phyloP scores from a whole-genome alignment of 2,113 vertebrate species.

The Redunca redunca region DNA sequence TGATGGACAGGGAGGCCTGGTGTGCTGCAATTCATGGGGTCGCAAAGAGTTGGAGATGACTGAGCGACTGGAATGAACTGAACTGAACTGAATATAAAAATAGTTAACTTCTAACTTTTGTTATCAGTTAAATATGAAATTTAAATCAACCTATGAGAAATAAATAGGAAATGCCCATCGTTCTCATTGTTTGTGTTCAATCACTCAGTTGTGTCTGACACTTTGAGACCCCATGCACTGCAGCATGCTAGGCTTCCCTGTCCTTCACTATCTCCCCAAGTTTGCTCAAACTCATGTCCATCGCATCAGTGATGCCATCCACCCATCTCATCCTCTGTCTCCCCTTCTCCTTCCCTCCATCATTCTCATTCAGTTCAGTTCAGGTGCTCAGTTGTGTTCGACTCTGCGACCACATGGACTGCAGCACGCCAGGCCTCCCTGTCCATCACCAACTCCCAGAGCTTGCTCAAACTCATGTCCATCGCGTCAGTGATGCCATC shows the following conservation, averaged over 20 bases:
- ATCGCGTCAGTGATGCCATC: fast-evolving
- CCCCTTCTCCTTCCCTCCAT: not conserved
- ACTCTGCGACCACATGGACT: not conserved
- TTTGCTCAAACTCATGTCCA: not conserved
- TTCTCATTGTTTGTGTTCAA: not conserved
- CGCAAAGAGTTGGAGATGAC: fast-evolving
- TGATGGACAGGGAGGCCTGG: not conserved
- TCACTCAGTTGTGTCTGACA: not conserved
- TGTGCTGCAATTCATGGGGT: fast-evolving
- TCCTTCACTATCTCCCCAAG: fast-evolving
- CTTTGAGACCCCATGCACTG: fast-evolving
- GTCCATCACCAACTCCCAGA: not conserved
- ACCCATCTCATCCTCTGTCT: not conserved
- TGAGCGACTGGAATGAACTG: not conserved
- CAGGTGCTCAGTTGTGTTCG: fast-evolving
- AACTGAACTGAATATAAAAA: not conserved
- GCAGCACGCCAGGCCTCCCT: fast-evolving
- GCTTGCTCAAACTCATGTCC: not conserved
- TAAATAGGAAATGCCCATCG: not conserved
- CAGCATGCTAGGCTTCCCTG: not conserved
- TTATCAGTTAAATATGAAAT: not conserved
- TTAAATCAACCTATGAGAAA: conserved; percentile 1
- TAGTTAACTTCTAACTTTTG: not conserved
- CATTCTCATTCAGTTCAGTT: not conserved
- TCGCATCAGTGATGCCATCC: not conserved